Evolutionary conservation across 2,888 invertebrate species (phyloP), one percentile per base, ranked within the genome.

Genomic region (Fragum fragum): DNA sequence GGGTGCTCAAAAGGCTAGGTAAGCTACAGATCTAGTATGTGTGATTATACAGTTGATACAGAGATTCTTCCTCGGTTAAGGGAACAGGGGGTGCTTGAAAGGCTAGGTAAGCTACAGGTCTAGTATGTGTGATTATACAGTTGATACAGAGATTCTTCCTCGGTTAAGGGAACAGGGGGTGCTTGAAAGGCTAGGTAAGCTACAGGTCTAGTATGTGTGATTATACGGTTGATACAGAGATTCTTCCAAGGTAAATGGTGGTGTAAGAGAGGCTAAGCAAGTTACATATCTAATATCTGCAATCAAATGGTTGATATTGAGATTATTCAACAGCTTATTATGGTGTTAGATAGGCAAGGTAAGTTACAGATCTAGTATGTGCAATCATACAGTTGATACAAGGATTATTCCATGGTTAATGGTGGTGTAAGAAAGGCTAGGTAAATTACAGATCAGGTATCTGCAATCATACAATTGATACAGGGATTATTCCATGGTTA

Each of bases 61-160:
- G 79, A 83, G 36, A 76, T 83, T 18, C 32, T 83, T 55, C 83
- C 82, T 32, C 39, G 52, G 16, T 36, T 74, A 9, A 42, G 42
- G 21, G 39, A 76, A 32, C 75, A 78, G 29, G 52, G 39, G 11
- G 21, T 82, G 0, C 21, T 69, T 16, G 26, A 52, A 18, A 76
- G 39, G 69, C 69, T 82, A n/a, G 73, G 81, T 81, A 57, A 52
- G n/a, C n/a, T n/a, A 83, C 32, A 72, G 83, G 23, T 29, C 61
- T 9, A 32, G 21, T 0, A 83, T 71, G 66, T 69, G 61, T 70
- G 79, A 83, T 18, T 11, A 73, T 14, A 76, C 70, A 2, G 66
- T 83, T 28, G 73, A 76, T 26, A 52, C 36, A 6, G 79, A 83
- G 36, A 76, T 83, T 18, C 32, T 83, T 55, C 83, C 82, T 32